Evolutionary conservation across 2,888 invertebrate species (phyloP).

Genomic region (Macrosoma leucophasiata): DNA sequence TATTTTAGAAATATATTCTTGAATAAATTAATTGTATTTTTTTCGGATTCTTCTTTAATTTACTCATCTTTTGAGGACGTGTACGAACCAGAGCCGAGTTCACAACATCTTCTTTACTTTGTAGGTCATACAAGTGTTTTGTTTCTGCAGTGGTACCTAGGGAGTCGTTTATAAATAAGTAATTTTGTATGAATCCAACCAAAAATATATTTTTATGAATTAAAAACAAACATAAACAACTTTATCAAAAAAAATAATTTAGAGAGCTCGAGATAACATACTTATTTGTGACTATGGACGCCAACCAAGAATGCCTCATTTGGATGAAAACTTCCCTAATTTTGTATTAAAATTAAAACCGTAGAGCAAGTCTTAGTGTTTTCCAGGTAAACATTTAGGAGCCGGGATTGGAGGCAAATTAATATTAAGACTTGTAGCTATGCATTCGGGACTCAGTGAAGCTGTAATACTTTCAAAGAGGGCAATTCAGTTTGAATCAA

Average conservation of each 20-base stretch:
- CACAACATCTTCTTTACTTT: no score
- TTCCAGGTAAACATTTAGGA: constrained; percentile 73
- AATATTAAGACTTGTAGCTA: constrained; percentile 84
- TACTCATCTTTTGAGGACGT: no score
- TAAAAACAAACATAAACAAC: no score
- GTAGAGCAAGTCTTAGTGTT: constrained; percentile 82
- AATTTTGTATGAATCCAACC: no score
- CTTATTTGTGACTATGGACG: constrained; percentile 92
- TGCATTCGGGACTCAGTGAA: constrained; percentile 77
- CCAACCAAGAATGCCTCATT: constrained; percentile 87
- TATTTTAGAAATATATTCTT: no score
- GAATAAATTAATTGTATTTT: no score
- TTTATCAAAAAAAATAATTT: constrained; percentile 87
- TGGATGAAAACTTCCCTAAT: constrained; percentile 82
- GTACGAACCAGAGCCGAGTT: no score
- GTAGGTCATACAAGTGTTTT: no score
- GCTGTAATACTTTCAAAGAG: constrained; percentile 87
- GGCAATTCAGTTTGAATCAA: constrained; percentile 97
- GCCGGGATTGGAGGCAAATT: constrained; percentile 96
- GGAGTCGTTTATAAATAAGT: no score
- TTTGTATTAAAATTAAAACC: constrained; percentile 79
- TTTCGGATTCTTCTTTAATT: no score
- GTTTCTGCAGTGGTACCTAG: no score
- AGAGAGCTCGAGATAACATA: constrained; percentile 97
- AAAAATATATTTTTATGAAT: no score